Evolutionary conservation across 1,140 invertebrate species (phyloP).

Genomic region (Eciton burchellii): DNA sequence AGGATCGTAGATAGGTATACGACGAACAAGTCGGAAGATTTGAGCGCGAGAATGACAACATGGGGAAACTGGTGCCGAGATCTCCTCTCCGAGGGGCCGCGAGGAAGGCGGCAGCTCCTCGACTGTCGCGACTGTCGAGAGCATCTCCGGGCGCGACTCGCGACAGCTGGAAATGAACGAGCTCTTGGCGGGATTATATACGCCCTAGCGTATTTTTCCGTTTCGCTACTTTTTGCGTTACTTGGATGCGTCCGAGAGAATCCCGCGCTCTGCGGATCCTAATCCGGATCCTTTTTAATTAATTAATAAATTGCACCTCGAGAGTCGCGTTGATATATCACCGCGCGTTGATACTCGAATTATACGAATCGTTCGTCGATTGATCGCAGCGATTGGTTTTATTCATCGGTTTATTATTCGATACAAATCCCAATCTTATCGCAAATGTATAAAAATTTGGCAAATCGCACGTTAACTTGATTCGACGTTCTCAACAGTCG

Average conservation of each 20-base stretch:
- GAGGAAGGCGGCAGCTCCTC: conserved; percentile 65
- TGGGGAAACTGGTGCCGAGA: conserved; percentile 72
- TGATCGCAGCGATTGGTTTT: background rate
- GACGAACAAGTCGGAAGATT: conserved; percentile 76
- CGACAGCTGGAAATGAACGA: conserved; percentile 69
- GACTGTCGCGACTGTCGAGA: conserved; percentile 68
- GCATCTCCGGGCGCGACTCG: conserved; percentile 59
- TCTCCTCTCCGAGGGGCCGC: conserved; percentile 60
- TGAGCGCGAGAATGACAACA: conserved; percentile 83
- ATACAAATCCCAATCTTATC: background rate
- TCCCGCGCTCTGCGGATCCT: conserved; percentile 28
- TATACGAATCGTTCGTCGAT: background rate
- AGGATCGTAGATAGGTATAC: conserved; percentile 72
- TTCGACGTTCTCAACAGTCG: conserved; percentile 57
- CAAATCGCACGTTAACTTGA: background rate
- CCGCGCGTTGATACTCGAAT: conserved; percentile 9
- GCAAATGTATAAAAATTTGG: conserved; percentile 49
- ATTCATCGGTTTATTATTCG: background rate
- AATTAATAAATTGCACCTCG: background rate
- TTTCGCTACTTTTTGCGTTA: conserved; percentile 2
- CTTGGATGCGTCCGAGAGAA: background rate
- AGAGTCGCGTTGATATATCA: conserved; percentile 28
- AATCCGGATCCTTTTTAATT: conserved; percentile 24
- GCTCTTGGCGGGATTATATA: conserved; percentile 65
- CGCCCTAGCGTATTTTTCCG: conserved; percentile 49